These are phyloP conservation scores for Sterrhoptilus dennistouni DNA, from an alignment of 2,113 vertebrate genomes.

Conservation along the genomic window DNA sequence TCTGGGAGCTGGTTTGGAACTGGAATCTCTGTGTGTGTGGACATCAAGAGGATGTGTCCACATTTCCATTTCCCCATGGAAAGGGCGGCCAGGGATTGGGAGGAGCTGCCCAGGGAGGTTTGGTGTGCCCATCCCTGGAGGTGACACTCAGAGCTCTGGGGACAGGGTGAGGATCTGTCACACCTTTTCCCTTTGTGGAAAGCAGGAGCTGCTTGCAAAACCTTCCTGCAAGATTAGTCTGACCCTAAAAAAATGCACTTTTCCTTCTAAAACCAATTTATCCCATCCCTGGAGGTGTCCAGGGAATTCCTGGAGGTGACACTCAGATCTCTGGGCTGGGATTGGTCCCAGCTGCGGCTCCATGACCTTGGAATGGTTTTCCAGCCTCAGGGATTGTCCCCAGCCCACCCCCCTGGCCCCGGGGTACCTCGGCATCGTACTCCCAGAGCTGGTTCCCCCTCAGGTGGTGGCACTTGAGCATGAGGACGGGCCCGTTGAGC, in stretches of 20 bases:
- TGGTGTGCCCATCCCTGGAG: background rate
- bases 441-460: slow-evolving; percentile 98
- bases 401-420: accelerated
- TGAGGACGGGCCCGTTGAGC: slow-evolving; percentile 91
- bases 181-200: too few relatives aligned
- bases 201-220: too few relatives aligned
- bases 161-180: too few relatives aligned
- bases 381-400: background rate
- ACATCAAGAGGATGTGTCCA: too few relatives aligned
- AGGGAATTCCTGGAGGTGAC: background rate
- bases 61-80: too few relatives aligned
- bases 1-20: too few relatives aligned
- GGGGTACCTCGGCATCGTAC: slow-evolving; percentile 92
- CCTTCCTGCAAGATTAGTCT: too few relatives aligned
- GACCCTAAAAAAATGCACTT: too few relatives aligned
- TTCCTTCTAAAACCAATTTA: too few relatives aligned
- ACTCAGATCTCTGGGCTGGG: background rate
- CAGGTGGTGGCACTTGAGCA: slow-evolving; percentile 99
- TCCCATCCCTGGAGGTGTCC: background rate
- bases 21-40: too few relatives aligned
- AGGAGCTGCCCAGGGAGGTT: background rate
- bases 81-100: background rate
- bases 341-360: background rate
- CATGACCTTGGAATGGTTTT: accelerated
- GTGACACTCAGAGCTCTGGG: too few relatives aligned